These are phyloP conservation scores for Trichonephila inaurata DNA, from an alignment of 1,140 invertebrate genomes.

Conservation along the genomic window DNA sequence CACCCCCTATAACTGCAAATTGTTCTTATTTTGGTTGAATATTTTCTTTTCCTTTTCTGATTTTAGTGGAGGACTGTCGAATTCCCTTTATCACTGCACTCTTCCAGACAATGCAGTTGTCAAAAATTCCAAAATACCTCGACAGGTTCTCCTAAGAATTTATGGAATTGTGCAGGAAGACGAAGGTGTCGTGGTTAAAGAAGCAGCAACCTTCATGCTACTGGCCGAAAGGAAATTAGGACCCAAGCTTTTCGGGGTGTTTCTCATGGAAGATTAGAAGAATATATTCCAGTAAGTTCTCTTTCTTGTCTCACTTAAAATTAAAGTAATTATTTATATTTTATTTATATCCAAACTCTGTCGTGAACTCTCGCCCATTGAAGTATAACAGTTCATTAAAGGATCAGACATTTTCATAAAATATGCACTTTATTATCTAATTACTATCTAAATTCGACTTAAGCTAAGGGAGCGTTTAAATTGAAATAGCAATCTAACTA, in stretches of 20 bases:
- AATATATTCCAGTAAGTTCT: constrained; percentile 92
- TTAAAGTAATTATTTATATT: too few relatives aligned
- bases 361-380: too few relatives aligned
- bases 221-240: constrained; percentile 95
- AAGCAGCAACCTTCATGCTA: constrained; percentile 95
- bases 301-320: too few relatives aligned
- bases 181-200: constrained; percentile 90
- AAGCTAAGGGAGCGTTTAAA: too few relatives aligned
- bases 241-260: constrained; percentile 96
- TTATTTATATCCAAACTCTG: too few relatives aligned
- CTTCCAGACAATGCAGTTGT: constrained; percentile 81
- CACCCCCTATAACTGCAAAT: too few relatives aligned
- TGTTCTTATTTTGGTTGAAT: background rate
- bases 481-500: too few relatives aligned
- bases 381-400: too few relatives aligned
- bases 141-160: constrained; percentile 90
- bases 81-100: constrained; percentile 81
- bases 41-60: background rate
- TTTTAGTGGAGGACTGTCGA: background rate
- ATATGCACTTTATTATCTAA: too few relatives aligned
- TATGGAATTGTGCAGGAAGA: constrained; percentile 90
- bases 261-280: constrained; percentile 95
- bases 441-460: too few relatives aligned
- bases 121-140: constrained; percentile 81
- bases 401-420: too few relatives aligned